A percentile compares a stretch with the other conserved stretches of the same genome.
These are phyloP conservation scores for Passerculus sandwichensis DNA, from an alignment of 2,797 vertebrate genomes.

Conservation along the genomic window DNA sequence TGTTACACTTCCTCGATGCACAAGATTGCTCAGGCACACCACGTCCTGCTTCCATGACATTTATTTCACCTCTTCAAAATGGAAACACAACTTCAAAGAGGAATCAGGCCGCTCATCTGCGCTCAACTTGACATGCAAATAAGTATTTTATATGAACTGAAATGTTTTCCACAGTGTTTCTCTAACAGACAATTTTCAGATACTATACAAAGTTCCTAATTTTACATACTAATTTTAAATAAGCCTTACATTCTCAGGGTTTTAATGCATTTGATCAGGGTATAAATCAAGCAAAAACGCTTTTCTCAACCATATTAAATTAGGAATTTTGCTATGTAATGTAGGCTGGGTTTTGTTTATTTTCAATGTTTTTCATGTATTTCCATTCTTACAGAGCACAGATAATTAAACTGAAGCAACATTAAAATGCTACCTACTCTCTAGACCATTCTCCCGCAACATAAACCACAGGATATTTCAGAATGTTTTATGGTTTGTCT, in stretches of 20 bases:
- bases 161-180: background rate
- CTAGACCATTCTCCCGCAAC: background rate
- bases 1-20: background rate
- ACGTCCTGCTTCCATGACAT: background rate
- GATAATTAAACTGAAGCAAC: background rate
- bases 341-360: background rate
- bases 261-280: fast-evolving
- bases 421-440: background rate
- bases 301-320: background rate
- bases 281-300: background rate
- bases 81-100: background rate
- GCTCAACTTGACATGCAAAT: background rate
- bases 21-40: background rate
- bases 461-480: background rate
- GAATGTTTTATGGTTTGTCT: background rate
- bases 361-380: background rate
- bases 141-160: background rate
- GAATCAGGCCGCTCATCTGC: background rate
- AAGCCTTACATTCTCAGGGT: background rate
- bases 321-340: background rate
- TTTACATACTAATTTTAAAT: background rate
- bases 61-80: constrained; percentile 34
- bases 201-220: background rate
- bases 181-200: background rate
- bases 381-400: background rate